Percentiles rank a stretch among this genome's conserved stretches.
Conservation (phyloP, 1,140 invertebrate species). For the Drosophila ironensis region DNA sequence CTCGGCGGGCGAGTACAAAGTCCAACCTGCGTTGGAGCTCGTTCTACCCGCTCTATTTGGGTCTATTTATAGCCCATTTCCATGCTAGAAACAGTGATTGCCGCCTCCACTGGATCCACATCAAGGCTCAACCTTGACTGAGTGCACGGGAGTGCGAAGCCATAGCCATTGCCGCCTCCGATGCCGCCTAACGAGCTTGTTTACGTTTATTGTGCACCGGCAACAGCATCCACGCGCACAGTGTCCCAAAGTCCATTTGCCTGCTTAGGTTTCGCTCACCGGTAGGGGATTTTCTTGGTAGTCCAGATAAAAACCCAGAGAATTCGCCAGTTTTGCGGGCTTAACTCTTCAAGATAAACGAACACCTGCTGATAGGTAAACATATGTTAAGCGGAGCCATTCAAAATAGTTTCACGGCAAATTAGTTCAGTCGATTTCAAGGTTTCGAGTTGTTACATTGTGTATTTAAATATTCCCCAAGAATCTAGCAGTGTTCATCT, state of each 20-base stretch:
- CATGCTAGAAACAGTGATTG: conserved; percentile 10
- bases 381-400: background rate
- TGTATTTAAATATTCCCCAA: too few species aligned
- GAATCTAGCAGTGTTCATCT: too few species aligned
- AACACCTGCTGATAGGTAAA: background rate
- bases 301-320: background rate
- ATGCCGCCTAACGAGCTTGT: conserved; percentile 67
- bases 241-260: conserved; percentile 16
- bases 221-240: conserved; percentile 25
- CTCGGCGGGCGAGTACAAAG: conserved; percentile 31
- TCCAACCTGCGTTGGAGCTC: conserved; percentile 20
- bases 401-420: too few species aligned
- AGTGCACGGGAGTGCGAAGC: conserved; percentile 10
- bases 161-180: too few species aligned
- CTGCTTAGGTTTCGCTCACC: background rate
- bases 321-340: too few species aligned
- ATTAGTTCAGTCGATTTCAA: too few species aligned
- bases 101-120: conserved; percentile 43
- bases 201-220: conserved; percentile 60
- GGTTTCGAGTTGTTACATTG: too few species aligned
- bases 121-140: conserved; percentile 53
- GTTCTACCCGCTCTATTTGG: background rate
- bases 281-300: background rate
- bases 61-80: conserved; percentile 32
- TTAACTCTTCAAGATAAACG: background rate